A percentile compares a stretch with the other conserved stretches of the same genome.
These are phyloP conservation scores for Apteryx owenii DNA, from an alignment of 2,113 vertebrate genomes.

Conservation along the genomic window DNA sequence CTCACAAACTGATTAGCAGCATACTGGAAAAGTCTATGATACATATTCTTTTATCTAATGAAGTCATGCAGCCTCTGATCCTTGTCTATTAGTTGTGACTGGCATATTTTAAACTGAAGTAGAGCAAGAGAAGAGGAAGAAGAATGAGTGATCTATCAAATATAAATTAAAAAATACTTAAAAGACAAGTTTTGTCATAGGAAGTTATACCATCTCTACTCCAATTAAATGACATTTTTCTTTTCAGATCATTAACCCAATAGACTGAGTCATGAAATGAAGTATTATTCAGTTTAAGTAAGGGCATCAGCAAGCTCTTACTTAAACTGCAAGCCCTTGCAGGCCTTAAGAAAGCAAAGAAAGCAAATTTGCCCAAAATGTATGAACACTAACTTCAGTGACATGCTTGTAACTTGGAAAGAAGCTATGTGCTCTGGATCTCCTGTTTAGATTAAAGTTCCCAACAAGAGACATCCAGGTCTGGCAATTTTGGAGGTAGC, in stretches of 20 bases:
- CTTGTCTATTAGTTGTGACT: background rate
- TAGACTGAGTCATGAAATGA: background rate
- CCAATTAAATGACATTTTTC: background rate
- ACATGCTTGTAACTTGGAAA: background rate
- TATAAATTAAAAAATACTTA: background rate
- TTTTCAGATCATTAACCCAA: background rate
- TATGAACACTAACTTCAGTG: background rate
- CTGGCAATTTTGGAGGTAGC: background rate
- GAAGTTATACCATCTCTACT: background rate
- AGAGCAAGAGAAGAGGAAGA: background rate
- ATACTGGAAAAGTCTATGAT: background rate
- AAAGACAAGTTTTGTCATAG: background rate
- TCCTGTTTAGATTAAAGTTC: background rate
- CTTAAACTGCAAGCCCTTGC: background rate
- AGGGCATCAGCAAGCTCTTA: background rate
- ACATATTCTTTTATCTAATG: background rate
- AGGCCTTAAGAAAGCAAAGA: background rate
- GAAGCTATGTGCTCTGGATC: background rate
- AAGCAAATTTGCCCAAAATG: background rate
- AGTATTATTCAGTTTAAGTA: background rate
- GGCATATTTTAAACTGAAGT: background rate
- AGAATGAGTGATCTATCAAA: background rate
- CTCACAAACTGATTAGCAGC: background rate
- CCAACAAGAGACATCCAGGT: background rate
- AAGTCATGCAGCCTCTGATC: background rate